Evolutionary conservation across 2,888 invertebrate species (phyloP).

Genomic region (Lasioglossum oenotherae): DNA sequence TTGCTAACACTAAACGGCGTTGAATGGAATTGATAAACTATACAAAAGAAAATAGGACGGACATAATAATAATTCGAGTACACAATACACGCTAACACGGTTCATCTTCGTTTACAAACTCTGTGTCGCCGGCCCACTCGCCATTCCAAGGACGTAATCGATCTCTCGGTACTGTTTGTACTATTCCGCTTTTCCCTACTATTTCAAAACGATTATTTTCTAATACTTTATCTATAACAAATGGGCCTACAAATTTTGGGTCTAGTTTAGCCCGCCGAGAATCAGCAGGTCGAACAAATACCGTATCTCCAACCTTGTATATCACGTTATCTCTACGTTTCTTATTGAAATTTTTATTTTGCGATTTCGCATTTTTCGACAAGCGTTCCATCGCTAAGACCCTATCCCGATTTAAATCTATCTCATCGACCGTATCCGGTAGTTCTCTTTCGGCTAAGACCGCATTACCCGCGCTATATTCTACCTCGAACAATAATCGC

Average conservation of each 20-base stretch:
- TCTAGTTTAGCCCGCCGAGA: background rate
- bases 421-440: background rate
- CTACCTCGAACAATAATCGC: background rate
- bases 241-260: background rate
- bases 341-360: background rate
- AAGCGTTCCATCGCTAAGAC: background rate
- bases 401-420: background rate
- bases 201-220: too few relatives aligned
- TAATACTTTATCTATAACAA: too few relatives aligned
- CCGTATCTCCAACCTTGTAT: background rate
- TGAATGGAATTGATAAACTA: too few relatives aligned
- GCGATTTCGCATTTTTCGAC: background rate
- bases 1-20: too few relatives aligned
- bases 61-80: too few relatives aligned
- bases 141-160: too few relatives aligned
- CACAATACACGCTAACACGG: background rate
- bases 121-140: background rate
- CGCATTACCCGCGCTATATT: background rate
- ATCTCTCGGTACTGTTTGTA: too few relatives aligned
- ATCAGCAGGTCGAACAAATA: background rate
- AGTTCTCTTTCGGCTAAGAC: background rate
- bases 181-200: too few relatives aligned
- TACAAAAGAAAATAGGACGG: too few relatives aligned
- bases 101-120: background rate
- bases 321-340: too few relatives aligned